phyloP scores from a whole-genome alignment of 2,113 vertebrate genomes.

The Lipophrys pholis region DNA sequence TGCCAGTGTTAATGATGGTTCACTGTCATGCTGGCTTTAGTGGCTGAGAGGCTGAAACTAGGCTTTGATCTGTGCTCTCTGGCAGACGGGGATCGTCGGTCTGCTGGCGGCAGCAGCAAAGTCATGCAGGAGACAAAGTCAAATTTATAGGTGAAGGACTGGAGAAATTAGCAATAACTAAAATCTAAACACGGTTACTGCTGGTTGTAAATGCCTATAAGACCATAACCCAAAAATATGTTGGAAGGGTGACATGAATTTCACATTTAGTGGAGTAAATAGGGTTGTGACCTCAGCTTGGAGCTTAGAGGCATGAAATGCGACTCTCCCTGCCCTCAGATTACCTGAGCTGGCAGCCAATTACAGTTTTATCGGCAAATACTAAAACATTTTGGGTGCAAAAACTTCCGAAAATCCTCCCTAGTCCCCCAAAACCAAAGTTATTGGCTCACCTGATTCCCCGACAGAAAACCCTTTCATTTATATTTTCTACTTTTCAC shows the following conservation, averaged over 20 bases:
- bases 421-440: too few species aligned
- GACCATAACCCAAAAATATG: slow-evolving; percentile 33
- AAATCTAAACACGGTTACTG: slow-evolving; percentile 6
- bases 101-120: slow-evolving; percentile 51
- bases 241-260: slow-evolving; percentile 14
- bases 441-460: too few species aligned
- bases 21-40: slow-evolving; percentile 65
- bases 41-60: slow-evolving; percentile 58
- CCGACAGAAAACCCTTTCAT: too few species aligned
- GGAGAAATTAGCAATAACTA: neutral
- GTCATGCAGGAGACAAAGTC: slow-evolving; percentile 64
- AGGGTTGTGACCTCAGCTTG: neutral
- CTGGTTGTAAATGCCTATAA: slow-evolving; percentile 9
- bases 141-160: slow-evolving; percentile 53
- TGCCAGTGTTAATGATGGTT: slow-evolving; percentile 70
- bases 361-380: neutral
- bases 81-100: slow-evolving; percentile 48
- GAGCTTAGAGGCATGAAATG: slow-evolving; percentile 22
- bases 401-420: too few species aligned
- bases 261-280: slow-evolving; percentile 2
- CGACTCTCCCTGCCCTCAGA: neutral
- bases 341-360: neutral
- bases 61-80: slow-evolving; percentile 70
- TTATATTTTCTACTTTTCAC: too few species aligned
- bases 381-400: too few species aligned